Base-by-base conservation (phyloP, 1,140 invertebrate genomes). In the Drosophila ercepeae region DNA sequence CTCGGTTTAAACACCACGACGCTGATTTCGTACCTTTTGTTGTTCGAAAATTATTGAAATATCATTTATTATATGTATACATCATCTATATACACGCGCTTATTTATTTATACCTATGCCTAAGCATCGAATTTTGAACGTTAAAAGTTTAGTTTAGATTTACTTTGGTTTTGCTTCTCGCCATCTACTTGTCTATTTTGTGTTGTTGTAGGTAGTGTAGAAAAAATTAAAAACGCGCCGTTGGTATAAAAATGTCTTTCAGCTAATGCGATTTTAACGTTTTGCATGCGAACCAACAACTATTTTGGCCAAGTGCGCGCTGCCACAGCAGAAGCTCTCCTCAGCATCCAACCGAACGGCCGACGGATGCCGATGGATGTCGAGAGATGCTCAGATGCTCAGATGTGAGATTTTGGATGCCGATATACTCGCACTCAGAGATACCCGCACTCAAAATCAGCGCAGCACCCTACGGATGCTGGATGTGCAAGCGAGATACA, bases 251-350 rank as follows among this genome's bases (percentile, higher is more conserved):
- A 86, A 78, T 89, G 68, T 88, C 65, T 72, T 71, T 86, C 79
- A 88, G 82, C 78, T 86, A 78, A 82, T 79, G 83, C 83, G 82
- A 83, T 88, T 88, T 89, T 71, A 76, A 78, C 82, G 82, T 88
- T 89, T 88, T 82, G 83, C 83, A 89, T 88, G 82, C 83, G 83
- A 88, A 89, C 82, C 82, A 88, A 88, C 82, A 88, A 88, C 82
- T 88, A 88, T 89, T 89, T 88, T 88, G 82, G 83, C 82, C 74
- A 78, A 82, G 73, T 89, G 70, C 82, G 74, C 83, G 83, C 61
- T 78, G 74, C 57, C 74, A 78, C 75, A 75, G 65, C 68, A 51
- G 69, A 84, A 82, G 81, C 81, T 84, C 82, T 78, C 82, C 69
- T 25, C 45, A 73, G 61, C 46, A 73, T 63, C 49, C 69, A 42